Base-by-base conservation (phyloP, 2,888 invertebrate species). In the Eupelmus urozonus region DNA sequence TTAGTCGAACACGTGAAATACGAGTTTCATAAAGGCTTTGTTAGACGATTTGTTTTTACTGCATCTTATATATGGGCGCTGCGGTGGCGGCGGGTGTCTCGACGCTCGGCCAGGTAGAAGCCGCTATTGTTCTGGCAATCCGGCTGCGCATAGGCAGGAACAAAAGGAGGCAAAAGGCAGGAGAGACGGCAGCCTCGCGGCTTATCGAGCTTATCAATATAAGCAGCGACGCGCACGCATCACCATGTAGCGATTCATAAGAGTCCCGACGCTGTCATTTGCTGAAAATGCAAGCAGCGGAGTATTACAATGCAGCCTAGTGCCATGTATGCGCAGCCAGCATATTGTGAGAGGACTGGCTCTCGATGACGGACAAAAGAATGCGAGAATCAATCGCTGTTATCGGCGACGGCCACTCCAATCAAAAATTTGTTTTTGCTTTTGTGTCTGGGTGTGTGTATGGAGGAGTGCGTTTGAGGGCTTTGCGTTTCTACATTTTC, bases 121-220 rank as follows among this genome's bases (percentile, higher is more conserved):
- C 51, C 20, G n/a, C 66, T 57, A 73, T 79, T 79, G 76, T 79
- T 73, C 67, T 9, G 63, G 23, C 66, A 60, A 78, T 72, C 63
- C 73, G 40, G 57, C n/a, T n/a, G 49, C 29, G 34, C 20, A 16
- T 16, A 45, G n/a, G 13, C 66, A 51, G 34, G 55, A 70, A 74
- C 78, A 78, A 74, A 69, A 67, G 73, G 59, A 29, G 53, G 65
- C 65, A 13, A 78, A 78, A 70, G 78, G 65, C 57, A 63, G 51
- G 34, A 23, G 49, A 49, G 49, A 27, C 2, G 2, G 2, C 7
- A 27, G 34, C 66, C 16, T n/a, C 16, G 23, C 25, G 45, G 75
- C 79, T 79, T 79, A 79, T 79, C 75, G 75, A 60, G 65, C 79
- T 79, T 79, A 79, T 79, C 75, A 75, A 79, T 75, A 74, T 62